Conservation (phyloP, 2,113 vertebrate species). For the Notothenia rossii region DNA sequence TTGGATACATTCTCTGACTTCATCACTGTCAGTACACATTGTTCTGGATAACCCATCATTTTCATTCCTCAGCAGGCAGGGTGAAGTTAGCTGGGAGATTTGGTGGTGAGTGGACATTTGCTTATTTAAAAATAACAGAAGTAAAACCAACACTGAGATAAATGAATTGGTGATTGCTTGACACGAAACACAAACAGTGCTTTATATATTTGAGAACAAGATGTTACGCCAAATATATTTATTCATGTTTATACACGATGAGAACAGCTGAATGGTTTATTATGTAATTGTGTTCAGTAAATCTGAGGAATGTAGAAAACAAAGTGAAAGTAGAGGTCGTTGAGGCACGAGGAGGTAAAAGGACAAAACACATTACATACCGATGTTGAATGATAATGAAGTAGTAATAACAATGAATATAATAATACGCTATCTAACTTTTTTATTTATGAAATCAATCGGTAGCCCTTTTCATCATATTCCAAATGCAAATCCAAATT, state of each 20-base stretch:
- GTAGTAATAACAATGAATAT: not conserved
- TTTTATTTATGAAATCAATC: too few species aligned
- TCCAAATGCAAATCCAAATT: too few species aligned
- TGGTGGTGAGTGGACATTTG: conserved; percentile 16
- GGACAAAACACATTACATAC: not conserved
- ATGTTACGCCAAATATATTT: not conserved
- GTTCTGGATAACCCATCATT: conserved; percentile 33
- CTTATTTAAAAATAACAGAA: conserved; percentile 7
- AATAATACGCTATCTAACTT: too few species aligned
- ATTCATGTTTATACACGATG: not conserved
- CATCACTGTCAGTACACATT: conserved; percentile 22
- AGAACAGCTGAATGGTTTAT: not conserved
- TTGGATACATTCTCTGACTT: conserved; percentile 16
- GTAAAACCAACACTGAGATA: conserved; percentile 8
- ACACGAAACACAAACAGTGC: conserved; percentile 16
- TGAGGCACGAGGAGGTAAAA: not conserved
- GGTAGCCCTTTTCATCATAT: too few species aligned
- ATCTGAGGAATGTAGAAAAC: not conserved
- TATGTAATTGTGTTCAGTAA: not conserved
- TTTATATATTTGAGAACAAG: not conserved
- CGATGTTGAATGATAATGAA: not conserved
- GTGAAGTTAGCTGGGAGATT: not conserved
- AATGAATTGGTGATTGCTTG: not conserved
- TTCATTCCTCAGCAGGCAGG: conserved; percentile 37
- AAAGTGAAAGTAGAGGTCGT: not conserved